These are phyloP conservation scores for Oscheius sp. DNA, from an alignment of 2,888 invertebrate species.

Conservation along the genomic window DNA sequence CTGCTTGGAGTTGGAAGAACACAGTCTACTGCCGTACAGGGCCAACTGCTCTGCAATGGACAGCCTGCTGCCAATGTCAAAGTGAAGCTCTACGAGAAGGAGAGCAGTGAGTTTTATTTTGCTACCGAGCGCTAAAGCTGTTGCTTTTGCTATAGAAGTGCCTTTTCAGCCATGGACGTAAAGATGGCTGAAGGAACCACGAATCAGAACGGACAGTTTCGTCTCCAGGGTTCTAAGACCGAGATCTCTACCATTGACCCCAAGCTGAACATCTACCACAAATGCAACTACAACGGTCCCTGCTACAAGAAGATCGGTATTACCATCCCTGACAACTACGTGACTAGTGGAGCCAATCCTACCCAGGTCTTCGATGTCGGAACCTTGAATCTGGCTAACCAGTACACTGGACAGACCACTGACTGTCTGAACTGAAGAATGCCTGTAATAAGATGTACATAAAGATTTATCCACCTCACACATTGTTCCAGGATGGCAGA, in stretches of 20 bases:
- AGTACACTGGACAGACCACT: constrained; percentile 58
- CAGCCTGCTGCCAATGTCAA: not conserved
- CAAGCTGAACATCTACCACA: constrained; percentile 52
- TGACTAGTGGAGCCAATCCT: constrained; percentile 51
- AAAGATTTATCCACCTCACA: not conserved
- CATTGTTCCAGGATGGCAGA: not conserved
- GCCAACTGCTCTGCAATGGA: not conserved
- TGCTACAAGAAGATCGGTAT: constrained; percentile 63
- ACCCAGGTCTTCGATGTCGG: constrained; percentile 55
- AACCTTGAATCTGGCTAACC: constrained; percentile 57
- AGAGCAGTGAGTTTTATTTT: not conserved
- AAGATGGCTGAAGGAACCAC: constrained; percentile 46
- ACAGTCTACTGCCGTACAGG: not conserved
- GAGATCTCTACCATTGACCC: constrained; percentile 58
- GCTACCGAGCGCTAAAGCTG: no score
- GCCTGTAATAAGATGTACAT: no score
- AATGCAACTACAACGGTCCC: constrained; percentile 58
- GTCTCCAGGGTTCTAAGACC: constrained; percentile 51
- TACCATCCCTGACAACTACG: constrained; percentile 57
- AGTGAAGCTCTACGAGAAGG: not conserved
- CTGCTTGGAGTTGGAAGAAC: constrained; percentile 50
- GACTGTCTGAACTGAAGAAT: constrained; percentile 53
- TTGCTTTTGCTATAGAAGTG: no score
- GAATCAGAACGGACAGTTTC: constrained; percentile 52
- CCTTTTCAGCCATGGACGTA: constrained; percentile 51